Base-by-base conservation (phyloP, 1,140 invertebrate species). In the Saxidomus purpurata region DNA sequence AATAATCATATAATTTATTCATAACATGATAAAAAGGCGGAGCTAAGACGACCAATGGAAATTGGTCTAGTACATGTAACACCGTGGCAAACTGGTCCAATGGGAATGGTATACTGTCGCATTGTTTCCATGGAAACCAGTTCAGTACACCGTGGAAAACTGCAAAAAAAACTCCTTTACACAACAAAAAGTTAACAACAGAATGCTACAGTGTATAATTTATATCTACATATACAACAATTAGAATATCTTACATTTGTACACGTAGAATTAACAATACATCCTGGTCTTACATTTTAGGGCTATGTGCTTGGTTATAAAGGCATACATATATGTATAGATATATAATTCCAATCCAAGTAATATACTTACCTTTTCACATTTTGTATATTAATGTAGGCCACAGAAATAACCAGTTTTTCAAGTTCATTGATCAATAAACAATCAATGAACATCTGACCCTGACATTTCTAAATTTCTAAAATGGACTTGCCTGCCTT, bases 151-250 rank as follows among this genome's bases (percentile, higher is more conserved):
- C n/a, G n/a, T n/a, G n/a, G n/a, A n/a, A n/a, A n/a, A n/a, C n/a
- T n/a, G n/a, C n/a, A n/a, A n/a, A n/a, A n/a, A n/a, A n/a, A 59
- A 59, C 52, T 11, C 3, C 52, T 55, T 55, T 55, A 8, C 77
- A 74, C 36, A 38, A 74, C 40, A 71, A 74, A 74, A 40, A 38
- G 17, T 15, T 74, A 22, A 74, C 31, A 38, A 74, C 15, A 74
- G 36, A 38, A 74, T n/a, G n/a, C 40, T 74, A 74, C 36, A 47
- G 22, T 28, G 9, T 8, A 74, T 47, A 74, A 74, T 38, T 74
- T 38, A 74, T 74, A 74, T 47, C 36, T 74, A 74, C 40, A 74
- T 74, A 74, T 74, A 38, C 36, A 74, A 74, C 28, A 79, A 19
- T 17, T 79, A 79, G 8, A 52, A 79, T 49, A 52, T 79, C 17